Evolutionary conservation across 2,113 vertebrate genomes (phyloP).

Genomic region (Orthonyx spaldingii): DNA sequence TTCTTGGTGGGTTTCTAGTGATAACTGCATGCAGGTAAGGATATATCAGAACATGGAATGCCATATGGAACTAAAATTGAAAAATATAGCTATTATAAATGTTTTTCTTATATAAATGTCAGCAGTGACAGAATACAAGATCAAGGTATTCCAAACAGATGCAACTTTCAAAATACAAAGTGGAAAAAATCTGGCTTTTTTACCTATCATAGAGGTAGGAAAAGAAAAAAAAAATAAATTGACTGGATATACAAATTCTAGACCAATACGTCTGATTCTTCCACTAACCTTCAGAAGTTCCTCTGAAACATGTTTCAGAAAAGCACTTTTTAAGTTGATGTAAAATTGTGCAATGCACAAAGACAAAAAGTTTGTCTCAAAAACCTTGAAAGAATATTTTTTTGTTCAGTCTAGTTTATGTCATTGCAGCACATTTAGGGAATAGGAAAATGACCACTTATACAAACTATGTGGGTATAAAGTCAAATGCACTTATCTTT

Average conservation of each 20-base stretch:
- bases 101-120: not conserved
- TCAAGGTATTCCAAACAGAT: not conserved
- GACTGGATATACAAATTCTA: not conserved
- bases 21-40: not conserved
- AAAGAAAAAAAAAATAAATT: not conserved
- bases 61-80: not conserved
- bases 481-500: not conserved
- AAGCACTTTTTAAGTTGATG: not conserved
- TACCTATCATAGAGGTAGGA: not conserved
- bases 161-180: not conserved
- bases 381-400: not conserved
- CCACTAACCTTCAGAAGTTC: not conserved
- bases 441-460: not conserved
- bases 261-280: not conserved
- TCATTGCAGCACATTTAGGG: not conserved
- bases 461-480: not conserved
- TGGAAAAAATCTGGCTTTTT: not conserved
- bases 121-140: not conserved
- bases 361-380: not conserved
- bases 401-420: not conserved
- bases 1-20: not conserved
- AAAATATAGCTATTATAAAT: not conserved
- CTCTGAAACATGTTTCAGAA: not conserved
- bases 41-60: not conserved
- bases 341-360: not conserved